These are phyloP conservation scores for Syritta pipiens DNA, from an alignment of 2,888 invertebrate genomes.

Conservation along the genomic window DNA sequence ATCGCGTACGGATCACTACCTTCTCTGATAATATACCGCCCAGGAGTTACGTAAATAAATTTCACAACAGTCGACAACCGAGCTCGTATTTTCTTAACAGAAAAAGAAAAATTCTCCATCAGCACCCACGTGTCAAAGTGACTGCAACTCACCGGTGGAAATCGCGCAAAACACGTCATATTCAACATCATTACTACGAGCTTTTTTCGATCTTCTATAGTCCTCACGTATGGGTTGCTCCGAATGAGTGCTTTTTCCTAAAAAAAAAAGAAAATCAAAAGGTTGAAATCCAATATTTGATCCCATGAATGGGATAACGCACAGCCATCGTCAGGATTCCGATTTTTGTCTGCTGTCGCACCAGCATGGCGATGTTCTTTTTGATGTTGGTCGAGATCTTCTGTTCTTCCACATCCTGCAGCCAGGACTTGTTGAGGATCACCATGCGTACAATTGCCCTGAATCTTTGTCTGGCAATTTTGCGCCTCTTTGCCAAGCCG, in stretches of 20 bases:
- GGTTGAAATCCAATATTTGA: background rate
- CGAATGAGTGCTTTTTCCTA: conserved; percentile 84
- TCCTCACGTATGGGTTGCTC: conserved; percentile 81
- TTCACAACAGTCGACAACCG: conserved; percentile 82
- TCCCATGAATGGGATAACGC: too few species aligned
- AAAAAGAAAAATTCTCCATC: background rate
- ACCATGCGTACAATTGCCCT: conserved; percentile 81
- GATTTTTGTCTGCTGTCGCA: conserved; percentile 80
- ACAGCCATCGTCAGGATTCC: conserved; percentile 81
- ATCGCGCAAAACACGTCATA: conserved; percentile 82
- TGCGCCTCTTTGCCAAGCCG: conserved; percentile 74
- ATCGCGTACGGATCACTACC: conserved; percentile 82
- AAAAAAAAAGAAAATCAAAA: conserved; percentile 40
- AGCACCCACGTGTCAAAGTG: too few species aligned
- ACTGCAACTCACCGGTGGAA: conserved; percentile 80
- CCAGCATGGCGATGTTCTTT: conserved; percentile 81
- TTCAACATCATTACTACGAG: conserved; percentile 82
- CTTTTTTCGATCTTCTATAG: conserved; percentile 82
- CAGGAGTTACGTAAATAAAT: conserved; percentile 83
- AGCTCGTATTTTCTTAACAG: conserved; percentile 81
- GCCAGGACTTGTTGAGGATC: conserved; percentile 80
- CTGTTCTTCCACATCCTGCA: conserved; percentile 70
- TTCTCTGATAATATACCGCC: conserved; percentile 83
- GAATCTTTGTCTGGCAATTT: conserved; percentile 81
- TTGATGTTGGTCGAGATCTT: conserved; percentile 72